Percentiles rank a stretch among this genome's conserved stretches.
Evolutionary conservation across 2,113 vertebrate species (phyloP).

Genomic region (Sphyrna mokarran): DNA sequence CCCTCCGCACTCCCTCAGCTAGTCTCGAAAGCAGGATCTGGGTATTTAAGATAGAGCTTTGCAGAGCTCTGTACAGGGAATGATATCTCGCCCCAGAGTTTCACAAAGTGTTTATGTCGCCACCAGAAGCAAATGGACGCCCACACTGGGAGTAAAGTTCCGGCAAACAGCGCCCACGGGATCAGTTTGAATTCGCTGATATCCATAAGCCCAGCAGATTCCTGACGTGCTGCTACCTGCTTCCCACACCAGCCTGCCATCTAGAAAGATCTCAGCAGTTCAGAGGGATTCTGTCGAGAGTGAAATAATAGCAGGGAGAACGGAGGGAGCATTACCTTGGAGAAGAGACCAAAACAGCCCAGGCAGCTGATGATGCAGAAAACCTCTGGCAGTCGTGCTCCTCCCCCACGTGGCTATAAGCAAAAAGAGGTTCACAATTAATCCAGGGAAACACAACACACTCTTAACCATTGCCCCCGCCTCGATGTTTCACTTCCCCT

Average conservation of each 20-base stretch:
- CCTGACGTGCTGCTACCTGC: background rate
- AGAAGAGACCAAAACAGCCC: constrained; percentile 90
- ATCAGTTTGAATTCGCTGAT: background rate
- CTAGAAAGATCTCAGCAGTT: background rate
- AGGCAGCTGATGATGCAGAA: constrained; percentile 91
- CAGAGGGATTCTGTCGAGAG: too few relatives aligned
- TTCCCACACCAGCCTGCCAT: background rate
- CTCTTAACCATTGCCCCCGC: background rate
- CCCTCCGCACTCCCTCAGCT: too few relatives aligned
- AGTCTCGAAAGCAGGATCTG: background rate
- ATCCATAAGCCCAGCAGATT: background rate
- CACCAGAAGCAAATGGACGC: background rate
- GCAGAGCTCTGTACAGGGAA: background rate
- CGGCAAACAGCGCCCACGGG: too few relatives aligned
- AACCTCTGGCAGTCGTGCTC: constrained; percentile 75
- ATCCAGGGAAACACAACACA: background rate
- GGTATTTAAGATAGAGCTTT: background rate
- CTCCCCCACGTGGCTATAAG: constrained; percentile 71
- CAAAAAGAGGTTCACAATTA: background rate
- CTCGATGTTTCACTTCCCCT: background rate
- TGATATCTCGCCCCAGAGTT: background rate
- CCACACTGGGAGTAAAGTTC: background rate
- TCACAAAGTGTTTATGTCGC: background rate
- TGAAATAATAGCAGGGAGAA: background rate
- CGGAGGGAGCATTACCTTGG: constrained; percentile 60